Base-by-base conservation (phyloP, 2,888 invertebrate genomes). In the Eretmocerus hayati region DNA sequence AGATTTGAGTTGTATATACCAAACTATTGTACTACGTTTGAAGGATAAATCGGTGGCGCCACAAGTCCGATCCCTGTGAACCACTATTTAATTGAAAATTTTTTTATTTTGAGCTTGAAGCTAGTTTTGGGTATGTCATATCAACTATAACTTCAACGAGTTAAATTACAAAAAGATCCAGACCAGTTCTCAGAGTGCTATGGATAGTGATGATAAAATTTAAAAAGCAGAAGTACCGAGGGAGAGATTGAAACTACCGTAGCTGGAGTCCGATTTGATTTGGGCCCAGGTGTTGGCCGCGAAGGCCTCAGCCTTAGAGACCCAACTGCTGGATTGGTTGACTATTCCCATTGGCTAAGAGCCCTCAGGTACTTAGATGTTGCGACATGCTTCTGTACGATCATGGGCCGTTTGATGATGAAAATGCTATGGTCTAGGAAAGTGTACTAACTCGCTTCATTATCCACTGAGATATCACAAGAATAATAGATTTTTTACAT, bases 301-400 rank as follows among this genome's bases (percentile, higher is more conserved):
- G 71, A 72, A 62, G 78, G 77, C 66, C 74, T 75, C 64, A 77
- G 78, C 62, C 67, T 77, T 62, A 75, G 75, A 65, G 72, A 74
- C 62, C 77, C 77, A 49, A 72, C 74, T 62, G 75, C 74, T 62
- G 78, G 78, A 67, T 70, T 77, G 60, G 72, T 78, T 69, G 75
- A 78, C 68, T 79, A 79, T 72, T 77, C 75, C 63, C 74, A 77
- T 64, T 79, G 79, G 79, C 74, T 77, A 64, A 75, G 71, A 62
- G 69, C 72, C 69, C 65, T 73, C 72, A 74, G 74, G 74, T 74
- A 76, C 62, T 63, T 26, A 46, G 45, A 43, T 36, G 21, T 44
- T 51, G 40, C 33, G 54, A 62, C 62, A 64, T 60, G 64, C 62
- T 63, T 65, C 61, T 59, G 59, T 60, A 60, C 54, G 55, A 49